Evolutionary conservation across 2,888 invertebrate genomes (phyloP).

Genomic region (Caenorhabditis sulstoni): DNA sequence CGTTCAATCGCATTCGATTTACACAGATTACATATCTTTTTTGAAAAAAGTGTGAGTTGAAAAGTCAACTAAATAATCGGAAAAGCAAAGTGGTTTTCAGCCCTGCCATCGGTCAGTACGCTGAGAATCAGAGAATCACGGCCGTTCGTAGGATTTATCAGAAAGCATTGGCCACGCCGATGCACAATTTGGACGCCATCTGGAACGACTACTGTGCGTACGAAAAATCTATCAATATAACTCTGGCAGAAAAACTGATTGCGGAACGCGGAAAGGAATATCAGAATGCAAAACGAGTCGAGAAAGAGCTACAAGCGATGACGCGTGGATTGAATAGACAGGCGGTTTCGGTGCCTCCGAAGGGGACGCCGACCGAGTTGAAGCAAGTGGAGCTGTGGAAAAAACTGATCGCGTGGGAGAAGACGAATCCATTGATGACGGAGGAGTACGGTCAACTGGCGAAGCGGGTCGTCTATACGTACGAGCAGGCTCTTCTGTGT

Average conservation of each 20-base stretch:
- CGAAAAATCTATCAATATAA: slow-evolving; percentile 90
- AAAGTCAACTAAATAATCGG: not conserved
- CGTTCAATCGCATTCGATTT: slow-evolving; percentile 95
- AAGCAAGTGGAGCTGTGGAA: slow-evolving; percentile 94
- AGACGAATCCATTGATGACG: slow-evolving; percentile 94
- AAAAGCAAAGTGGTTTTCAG: slow-evolving; percentile 77
- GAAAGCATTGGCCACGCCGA: slow-evolving; percentile 94
- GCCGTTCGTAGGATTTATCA: slow-evolving; percentile 98
- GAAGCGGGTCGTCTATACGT: slow-evolving; percentile 92
- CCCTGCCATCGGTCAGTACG: slow-evolving; percentile 97
- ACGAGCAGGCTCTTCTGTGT: slow-evolving; percentile 96
- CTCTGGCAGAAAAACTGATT: slow-evolving; percentile 96
- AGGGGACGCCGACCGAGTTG: slow-evolving; percentile 81
- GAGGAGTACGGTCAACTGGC: slow-evolving; percentile 96
- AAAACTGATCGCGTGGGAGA: slow-evolving; percentile 97
- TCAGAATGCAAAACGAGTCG: slow-evolving; percentile 86
- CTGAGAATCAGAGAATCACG: slow-evolving; percentile 98
- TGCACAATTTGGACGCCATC: slow-evolving; percentile 95
- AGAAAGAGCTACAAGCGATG: slow-evolving; percentile 95
- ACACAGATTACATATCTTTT: slow-evolving; percentile 98
- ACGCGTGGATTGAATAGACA: slow-evolving; percentile 95
- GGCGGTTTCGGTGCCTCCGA: slow-evolving; percentile 96
- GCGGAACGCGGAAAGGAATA: slow-evolving; percentile 96
- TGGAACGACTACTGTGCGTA: slow-evolving; percentile 96
- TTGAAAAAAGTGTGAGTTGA: slow-evolving; percentile 84